Conservation (phyloP, 2,797 vertebrate genomes). For the Chaetophractus vellerosus region DNA sequence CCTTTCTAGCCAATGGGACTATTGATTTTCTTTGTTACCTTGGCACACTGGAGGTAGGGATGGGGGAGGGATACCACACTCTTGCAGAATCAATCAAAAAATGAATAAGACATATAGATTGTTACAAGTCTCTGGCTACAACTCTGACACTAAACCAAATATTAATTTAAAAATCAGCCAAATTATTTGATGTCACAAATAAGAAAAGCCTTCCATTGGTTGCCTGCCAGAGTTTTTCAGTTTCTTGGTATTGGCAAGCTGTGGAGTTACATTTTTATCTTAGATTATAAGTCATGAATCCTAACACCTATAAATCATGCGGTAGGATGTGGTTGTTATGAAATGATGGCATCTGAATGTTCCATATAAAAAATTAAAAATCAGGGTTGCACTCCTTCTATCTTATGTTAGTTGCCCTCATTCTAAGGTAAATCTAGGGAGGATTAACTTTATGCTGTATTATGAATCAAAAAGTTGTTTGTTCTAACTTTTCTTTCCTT, state of each 20-base stretch:
- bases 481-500: background rate
- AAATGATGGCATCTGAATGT: background rate
- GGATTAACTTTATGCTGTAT: background rate
- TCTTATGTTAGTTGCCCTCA: background rate
- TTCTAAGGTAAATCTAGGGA: background rate
- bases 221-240: background rate
- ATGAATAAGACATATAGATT: conserved; percentile 5
- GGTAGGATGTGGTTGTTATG: background rate
- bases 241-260: background rate
- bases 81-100: conserved; percentile 12
- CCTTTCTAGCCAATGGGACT: background rate
- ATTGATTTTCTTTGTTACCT: conserved; percentile 59
- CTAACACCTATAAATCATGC: background rate
- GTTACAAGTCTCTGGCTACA: background rate
- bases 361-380: background rate
- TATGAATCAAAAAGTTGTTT: background rate
- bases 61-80: background rate
- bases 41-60: background rate
- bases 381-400: background rate
- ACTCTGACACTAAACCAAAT: background rate
- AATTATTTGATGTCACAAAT: background rate
- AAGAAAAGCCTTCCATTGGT: background rate
- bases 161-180: conserved; percentile 45
- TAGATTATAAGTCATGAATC: background rate
- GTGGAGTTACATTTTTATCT: conserved; percentile 14